Evolutionary conservation across 2,113 vertebrate species (phyloP).

Genomic region (Hippocampus abdominalis): DNA sequence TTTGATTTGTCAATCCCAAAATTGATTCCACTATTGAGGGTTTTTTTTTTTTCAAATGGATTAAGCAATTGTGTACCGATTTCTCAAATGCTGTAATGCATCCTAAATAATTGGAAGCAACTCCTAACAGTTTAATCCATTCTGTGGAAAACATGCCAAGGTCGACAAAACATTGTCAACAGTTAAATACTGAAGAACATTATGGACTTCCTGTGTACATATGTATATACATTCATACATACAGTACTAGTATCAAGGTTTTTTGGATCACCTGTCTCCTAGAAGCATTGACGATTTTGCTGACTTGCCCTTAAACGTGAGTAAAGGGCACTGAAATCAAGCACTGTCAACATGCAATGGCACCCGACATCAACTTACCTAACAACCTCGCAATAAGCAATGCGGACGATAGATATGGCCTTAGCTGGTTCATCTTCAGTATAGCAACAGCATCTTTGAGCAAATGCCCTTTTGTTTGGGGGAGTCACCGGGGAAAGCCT

Average conservation of each 20-base stretch:
- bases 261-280: neutral
- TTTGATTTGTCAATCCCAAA: constrained; percentile 3
- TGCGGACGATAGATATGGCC: constrained; percentile 63
- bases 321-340: neutral
- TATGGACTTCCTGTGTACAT: neutral
- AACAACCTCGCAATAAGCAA: constrained; percentile 40
- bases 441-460: constrained; percentile 72
- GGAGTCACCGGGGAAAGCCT: constrained; percentile 67
- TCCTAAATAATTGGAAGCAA: neutral
- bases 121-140: neutral
- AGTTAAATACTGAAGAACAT: neutral
- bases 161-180: neutral
- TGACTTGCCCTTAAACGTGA: neutral
- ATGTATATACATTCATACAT: no score
- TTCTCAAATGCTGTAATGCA: neutral
- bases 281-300: neutral
- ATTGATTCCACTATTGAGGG: neutral
- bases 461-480: constrained; percentile 69
- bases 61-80: neutral
- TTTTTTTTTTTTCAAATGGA: neutral
- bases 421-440: constrained; percentile 60
- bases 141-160: neutral
- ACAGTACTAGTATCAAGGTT: neutral
- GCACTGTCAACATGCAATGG: neutral
- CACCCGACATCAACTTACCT: constrained; percentile 8